A percentile compares a stretch with the other conserved stretches of the same genome.
phyloP scores from a whole-genome alignment of 2,113 vertebrate genomes.

The Macroglossus sobrinus region DNA sequence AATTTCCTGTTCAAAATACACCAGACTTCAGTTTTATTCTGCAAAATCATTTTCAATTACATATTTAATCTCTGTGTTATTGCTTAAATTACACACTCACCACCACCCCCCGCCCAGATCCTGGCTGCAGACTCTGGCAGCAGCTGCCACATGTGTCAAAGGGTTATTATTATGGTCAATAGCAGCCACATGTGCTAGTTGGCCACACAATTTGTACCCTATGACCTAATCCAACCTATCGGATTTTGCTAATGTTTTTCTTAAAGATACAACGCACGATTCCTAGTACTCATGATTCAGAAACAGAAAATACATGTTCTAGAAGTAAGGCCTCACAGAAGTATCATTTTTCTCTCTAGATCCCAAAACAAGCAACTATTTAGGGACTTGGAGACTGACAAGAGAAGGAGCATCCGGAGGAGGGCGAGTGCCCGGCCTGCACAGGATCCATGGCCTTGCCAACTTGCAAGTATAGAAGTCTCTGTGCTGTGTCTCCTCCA shows the following conservation, averaged over 20 bases:
- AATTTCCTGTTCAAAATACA: conserved; percentile 69
- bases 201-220: not conserved
- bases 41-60: conserved; percentile 71
- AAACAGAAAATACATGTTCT: not conserved
- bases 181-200: conserved; percentile 38
- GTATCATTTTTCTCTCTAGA: not conserved
- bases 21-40: conserved; percentile 57
- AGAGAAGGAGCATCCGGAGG: not conserved
- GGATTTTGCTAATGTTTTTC: not conserved
- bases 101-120: not conserved
- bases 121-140: conserved; percentile 1
- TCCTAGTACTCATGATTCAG: not conserved
- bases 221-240: conserved; percentile 21
- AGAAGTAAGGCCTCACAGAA: not conserved
- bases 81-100: conserved; percentile 62
- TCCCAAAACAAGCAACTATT: not conserved
- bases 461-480: not conserved
- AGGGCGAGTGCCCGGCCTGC: not conserved
- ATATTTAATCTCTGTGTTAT: conserved; percentile 66
- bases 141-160: conserved; percentile 31
- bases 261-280: not conserved
- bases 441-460: too few species aligned
- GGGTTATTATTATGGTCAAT: conserved; percentile 35
- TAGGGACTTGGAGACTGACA: not conserved
- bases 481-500: not conserved